Conservation (phyloP, 1,140 invertebrate species). For the Ceratina calcarata region DNA sequence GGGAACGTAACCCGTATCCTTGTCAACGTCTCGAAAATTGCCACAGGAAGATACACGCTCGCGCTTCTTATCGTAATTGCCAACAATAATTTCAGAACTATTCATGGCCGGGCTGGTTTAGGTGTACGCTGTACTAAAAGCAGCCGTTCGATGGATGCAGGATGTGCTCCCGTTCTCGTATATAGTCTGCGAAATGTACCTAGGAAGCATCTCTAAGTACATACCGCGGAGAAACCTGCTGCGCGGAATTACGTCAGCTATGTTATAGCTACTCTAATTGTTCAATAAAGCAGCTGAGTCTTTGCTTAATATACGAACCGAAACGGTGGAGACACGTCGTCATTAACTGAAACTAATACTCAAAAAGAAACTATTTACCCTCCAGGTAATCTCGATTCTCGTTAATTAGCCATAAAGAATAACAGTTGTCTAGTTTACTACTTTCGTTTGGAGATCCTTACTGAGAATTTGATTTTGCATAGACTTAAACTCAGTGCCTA, state of each 20-base stretch:
- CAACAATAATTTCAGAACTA: slow-evolving; percentile 45
- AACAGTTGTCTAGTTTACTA: background rate
- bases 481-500: too few relatives aligned
- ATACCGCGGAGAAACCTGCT: slow-evolving; percentile 40
- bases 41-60: slow-evolving; percentile 24
- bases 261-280: slow-evolving; percentile 48
- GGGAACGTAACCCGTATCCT: background rate
- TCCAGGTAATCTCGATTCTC: background rate
- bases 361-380: too few relatives aligned
- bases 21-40: slow-evolving; percentile 30
- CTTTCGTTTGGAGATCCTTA: too few relatives aligned
- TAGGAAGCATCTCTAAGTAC: slow-evolving; percentile 45
- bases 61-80: slow-evolving; percentile 44
- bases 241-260: slow-evolving; percentile 39
- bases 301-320: background rate
- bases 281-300: slow-evolving; percentile 35
- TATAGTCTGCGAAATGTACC: slow-evolving; percentile 43
- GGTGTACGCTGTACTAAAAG: slow-evolving; percentile 42
- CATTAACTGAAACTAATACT: background rate
- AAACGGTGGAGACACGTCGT: background rate
- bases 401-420: background rate
- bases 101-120: slow-evolving; percentile 34
- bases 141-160: slow-evolving; percentile 45
- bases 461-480: too few relatives aligned
- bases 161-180: slow-evolving; percentile 38